Evolutionary conservation across 2,797 vertebrate species (phyloP).

Genomic region (Octomys mimax): DNA sequence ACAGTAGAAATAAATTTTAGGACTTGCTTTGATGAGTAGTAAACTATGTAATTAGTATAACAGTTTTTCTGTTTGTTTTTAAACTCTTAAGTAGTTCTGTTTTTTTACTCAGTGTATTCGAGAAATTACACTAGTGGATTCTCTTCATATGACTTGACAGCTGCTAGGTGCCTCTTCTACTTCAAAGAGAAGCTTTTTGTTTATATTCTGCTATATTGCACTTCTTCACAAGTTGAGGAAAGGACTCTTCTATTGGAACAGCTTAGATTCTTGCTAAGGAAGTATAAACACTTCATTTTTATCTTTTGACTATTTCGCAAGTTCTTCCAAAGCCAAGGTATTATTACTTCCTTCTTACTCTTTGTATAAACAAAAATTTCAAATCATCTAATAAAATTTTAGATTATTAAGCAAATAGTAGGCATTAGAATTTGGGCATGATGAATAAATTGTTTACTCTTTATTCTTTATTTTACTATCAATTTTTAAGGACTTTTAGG

Average conservation of each 20-base stretch:
- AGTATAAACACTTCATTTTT: not conserved
- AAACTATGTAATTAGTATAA: slow-evolving; percentile 6
- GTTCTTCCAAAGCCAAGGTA: not conserved
- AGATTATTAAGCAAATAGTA: slow-evolving; percentile 58
- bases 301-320: slow-evolving; percentile 32
- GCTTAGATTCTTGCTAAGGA: slow-evolving; percentile 53
- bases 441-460: slow-evolving; percentile 20
- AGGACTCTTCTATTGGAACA: not conserved
- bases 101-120: not conserved
- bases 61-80: slow-evolving; percentile 25
- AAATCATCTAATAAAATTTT: slow-evolving; percentile 41
- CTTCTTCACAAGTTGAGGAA: slow-evolving; percentile 35
- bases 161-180: not conserved
- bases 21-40: not conserved
- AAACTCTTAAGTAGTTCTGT: not conserved
- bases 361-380: slow-evolving; percentile 26
- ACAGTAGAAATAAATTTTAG: slow-evolving; percentile 41
- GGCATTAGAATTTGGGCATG: not conserved
- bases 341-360: not conserved
- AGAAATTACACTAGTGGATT: not conserved
- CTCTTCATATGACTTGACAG: slow-evolving; percentile 19
- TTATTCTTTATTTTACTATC: slow-evolving; percentile 23
- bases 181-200: not conserved
- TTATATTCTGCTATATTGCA: not conserved
- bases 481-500: slow-evolving; percentile 21